phyloP scores from a whole-genome alignment of 2,888 invertebrate species.

The Candidula unifasciata region DNA sequence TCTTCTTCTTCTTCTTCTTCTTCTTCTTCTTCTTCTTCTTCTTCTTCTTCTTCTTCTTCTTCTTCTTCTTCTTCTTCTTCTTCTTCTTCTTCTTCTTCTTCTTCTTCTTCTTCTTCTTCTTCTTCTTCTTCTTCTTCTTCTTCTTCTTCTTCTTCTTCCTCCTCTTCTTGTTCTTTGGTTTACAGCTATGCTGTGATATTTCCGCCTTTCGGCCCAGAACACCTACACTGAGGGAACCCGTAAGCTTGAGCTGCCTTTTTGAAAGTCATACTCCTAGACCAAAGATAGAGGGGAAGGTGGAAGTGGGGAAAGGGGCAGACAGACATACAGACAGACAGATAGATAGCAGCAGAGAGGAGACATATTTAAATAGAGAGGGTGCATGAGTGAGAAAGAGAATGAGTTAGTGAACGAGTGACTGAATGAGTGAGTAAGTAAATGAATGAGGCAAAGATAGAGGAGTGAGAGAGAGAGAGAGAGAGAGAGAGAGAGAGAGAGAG shows the following conservation, averaged over 20 bases:
- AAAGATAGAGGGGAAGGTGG: background rate
- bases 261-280: too few relatives aligned
- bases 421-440: background rate
- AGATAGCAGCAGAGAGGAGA: background rate
- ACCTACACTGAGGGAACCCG: too few relatives aligned
- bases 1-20: background rate
- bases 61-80: background rate
- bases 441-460: background rate
- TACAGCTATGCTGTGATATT: too few relatives aligned
- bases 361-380: background rate
- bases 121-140: background rate
- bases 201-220: too few relatives aligned
- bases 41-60: constrained; percentile 32
- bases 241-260: background rate
- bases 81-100: background rate
- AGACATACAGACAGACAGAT: background rate
- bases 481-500: background rate
- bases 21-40: constrained; percentile 23
- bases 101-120: constrained; percentile 4
- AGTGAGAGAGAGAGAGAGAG: background rate
- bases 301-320: background rate
- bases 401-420: background rate
- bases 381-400: background rate
- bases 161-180: constrained; percentile 27
- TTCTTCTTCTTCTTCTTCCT: background rate